Evolutionary conservation across 2,888 invertebrate species (phyloP).

Genomic region (Andricus quercusramuli): DNA sequence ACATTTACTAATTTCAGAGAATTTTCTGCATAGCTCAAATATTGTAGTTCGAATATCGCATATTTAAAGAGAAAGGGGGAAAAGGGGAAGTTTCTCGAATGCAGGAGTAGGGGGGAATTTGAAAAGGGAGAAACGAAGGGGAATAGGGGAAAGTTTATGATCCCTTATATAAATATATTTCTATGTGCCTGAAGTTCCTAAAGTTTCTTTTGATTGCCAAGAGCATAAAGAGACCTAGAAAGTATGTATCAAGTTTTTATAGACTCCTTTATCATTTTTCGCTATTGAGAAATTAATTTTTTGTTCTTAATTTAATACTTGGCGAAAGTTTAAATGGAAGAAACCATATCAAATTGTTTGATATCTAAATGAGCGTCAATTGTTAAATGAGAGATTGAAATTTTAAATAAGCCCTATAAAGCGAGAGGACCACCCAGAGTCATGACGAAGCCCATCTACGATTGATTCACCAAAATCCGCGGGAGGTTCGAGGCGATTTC

Average conservation of each 20-base stretch:
- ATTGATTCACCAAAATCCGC: conserved; percentile 15
- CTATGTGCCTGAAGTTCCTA: no score
- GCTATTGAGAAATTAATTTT: not conserved
- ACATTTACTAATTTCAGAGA: no score
- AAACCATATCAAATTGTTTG: not conserved
- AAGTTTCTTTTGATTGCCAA: no score
- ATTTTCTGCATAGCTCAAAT: no score
- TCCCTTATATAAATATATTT: no score
- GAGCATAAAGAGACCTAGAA: not conserved
- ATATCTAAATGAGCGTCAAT: not conserved
- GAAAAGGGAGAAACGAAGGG: no score
- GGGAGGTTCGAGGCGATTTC: conserved; percentile 7
- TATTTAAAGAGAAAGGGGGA: no score
- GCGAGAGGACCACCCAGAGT: conserved; percentile 3
- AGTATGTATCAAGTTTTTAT: not conserved
- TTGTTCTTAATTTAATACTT: not conserved
- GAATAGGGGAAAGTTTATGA: no score
- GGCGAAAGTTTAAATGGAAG: not conserved
- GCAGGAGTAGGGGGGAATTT: no score
- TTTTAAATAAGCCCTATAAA: not conserved
- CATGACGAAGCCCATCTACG: conserved; percentile 4
- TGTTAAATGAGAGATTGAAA: conserved; percentile 6
- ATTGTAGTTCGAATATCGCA: no score
- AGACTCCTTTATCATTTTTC: not conserved
- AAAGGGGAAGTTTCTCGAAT: no score